Base-by-base conservation (phyloP, 1,140 invertebrate species). In the Babylonia areolata region DNA sequence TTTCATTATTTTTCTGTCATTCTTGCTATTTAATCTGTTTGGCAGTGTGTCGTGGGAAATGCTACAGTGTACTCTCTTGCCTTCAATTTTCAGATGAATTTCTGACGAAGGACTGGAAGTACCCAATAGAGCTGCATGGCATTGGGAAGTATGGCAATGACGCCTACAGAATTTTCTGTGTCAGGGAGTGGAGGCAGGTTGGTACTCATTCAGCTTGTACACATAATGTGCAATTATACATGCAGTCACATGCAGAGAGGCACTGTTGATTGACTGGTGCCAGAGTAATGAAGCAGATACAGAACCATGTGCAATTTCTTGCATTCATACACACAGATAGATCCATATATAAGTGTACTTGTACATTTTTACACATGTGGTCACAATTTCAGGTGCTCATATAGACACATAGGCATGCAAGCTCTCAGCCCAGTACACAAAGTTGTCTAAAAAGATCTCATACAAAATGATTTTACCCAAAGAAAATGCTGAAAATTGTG, bases 121-220 rank as follows among this genome's bases (percentile, higher is more conserved):
- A 95, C 87, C 95, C 95, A 2, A 94, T 94, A 87, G 95, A 96
- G 88, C 90, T 96, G 35, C 93, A 95, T 92, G 95, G 95, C 23
- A 96, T 96, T 89, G 95, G 95, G 64, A 95, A 96, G 91, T 96
- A 96, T 91, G 95, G 95, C 17, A 95, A 95, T 91, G 95, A 96
- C 91, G 95, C 95, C 5, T 96, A 95, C 89, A 93, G 95, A 87
- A 96, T 96, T 51, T 96, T 96, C 91, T 96, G 95, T 91, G 90
- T 95, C 11, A 95, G 95, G 90, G 95, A 96, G 92, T 96, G 95
- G 95, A 95, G 94, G 90, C 90, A 94, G 89, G 94, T 94, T 85
- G 85, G 58, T 5, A 64, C 12, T 64, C 23, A 23, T 12, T 64
- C 28, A 1, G 12, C 17, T 64, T 64, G 58, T 51, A 51, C 6